phyloP scores from a whole-genome alignment of 2,888 invertebrate genomes.

The Drosophila neotestacea region DNA sequence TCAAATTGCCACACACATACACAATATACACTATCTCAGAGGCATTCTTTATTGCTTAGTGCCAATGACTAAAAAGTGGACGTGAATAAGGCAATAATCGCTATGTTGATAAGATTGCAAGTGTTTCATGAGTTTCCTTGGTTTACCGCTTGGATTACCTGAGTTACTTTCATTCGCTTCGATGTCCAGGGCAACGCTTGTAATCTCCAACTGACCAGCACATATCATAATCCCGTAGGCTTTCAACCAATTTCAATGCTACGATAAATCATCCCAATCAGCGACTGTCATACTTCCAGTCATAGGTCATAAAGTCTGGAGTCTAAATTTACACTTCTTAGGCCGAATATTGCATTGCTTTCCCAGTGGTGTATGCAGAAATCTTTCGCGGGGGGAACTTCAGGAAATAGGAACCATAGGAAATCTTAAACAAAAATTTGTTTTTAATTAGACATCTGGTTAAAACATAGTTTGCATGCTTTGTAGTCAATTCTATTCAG shows the following conservation, averaged over 20 bases:
- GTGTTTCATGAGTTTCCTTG: conserved; percentile 17
- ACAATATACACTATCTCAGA: conserved; percentile 26
- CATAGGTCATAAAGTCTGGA: conserved; percentile 8
- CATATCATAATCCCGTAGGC: conserved; percentile 38
- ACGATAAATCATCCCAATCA: conserved; percentile 42
- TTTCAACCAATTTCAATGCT: conserved; percentile 22
- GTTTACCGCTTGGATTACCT: conserved; percentile 5
- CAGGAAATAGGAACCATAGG: too few species aligned
- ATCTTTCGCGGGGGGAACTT: not conserved
- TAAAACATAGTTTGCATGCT: too few species aligned
- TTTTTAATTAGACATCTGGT: too few species aligned
- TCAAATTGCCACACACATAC: conserved; percentile 39
- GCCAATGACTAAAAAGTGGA: conserved; percentile 54
- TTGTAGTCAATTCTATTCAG: not conserved
- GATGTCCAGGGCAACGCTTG: conserved; percentile 3
- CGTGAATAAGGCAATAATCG: conserved; percentile 73
- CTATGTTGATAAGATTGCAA: conserved; percentile 63
- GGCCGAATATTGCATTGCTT: not conserved
- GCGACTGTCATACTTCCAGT: conserved; percentile 6
- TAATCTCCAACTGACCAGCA: conserved; percentile 45
- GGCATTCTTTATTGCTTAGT: conserved; percentile 57
- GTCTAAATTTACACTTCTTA: conserved; percentile 1
- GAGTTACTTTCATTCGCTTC: conserved; percentile 11
- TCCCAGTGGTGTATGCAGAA: not conserved
- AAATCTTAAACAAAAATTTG: too few species aligned